phyloP scores from a whole-genome alignment of 1,140 invertebrate species.

The Drosophila leontia region DNA sequence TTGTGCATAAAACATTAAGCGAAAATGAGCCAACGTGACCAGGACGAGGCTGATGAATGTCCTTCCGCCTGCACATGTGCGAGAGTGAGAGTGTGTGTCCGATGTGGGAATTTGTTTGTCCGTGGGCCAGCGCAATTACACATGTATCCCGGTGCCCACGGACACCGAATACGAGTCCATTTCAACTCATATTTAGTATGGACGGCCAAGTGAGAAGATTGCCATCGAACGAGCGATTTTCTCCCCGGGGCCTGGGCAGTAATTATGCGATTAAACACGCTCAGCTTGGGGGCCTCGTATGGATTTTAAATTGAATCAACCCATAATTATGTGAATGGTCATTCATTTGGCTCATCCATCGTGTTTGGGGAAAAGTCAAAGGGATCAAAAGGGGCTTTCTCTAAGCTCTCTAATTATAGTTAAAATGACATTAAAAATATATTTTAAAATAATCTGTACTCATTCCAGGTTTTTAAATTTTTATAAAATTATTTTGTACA shows the following conservation, averaged over 20 bases:
- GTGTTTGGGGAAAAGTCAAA: not conserved
- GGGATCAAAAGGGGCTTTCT: not conserved
- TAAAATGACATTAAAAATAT: not conserved
- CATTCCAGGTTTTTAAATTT: not conserved
- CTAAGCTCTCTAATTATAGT: not conserved
- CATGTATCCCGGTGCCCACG: slow-evolving; percentile 23
- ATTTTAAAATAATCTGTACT: not conserved
- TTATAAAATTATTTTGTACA: not conserved
- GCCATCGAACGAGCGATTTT: slow-evolving; percentile 5
- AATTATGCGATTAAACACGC: no score
- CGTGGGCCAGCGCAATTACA: slow-evolving; percentile 40
- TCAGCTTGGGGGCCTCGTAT: slow-evolving; percentile 18
- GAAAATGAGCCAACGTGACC: slow-evolving; percentile 77
- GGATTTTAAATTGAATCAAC: slow-evolving; percentile 52
- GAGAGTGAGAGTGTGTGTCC: not conserved
- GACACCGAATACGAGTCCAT: slow-evolving; percentile 16
- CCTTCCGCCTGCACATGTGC: slow-evolving; percentile 20
- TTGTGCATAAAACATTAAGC: slow-evolving; percentile 80
- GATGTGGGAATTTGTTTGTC: slow-evolving; percentile 21
- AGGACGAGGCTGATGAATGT: slow-evolving; percentile 28
- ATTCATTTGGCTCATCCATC: not conserved
- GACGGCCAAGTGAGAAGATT: slow-evolving; percentile 17
- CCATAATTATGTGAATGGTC: slow-evolving; percentile 34
- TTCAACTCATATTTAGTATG: slow-evolving; percentile 52
- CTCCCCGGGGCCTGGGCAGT: no score